phyloP scores from a whole-genome alignment of 2,113 vertebrate genomes.

The Epinephelus lanceolatus region DNA sequence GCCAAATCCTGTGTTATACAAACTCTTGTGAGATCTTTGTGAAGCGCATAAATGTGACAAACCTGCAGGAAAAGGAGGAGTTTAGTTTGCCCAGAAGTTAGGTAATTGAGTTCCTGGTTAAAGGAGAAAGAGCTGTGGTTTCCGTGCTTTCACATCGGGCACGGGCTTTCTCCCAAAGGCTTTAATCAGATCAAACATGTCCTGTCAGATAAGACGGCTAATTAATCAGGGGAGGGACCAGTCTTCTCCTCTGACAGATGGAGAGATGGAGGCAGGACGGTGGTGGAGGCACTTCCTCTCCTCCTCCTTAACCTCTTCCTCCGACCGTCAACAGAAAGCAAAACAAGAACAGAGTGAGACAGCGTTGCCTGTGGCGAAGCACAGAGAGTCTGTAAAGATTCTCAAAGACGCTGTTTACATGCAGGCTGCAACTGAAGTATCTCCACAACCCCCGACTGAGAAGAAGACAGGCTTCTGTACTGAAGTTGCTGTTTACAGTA shows the following conservation, averaged over 20 bases:
- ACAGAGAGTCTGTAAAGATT: slow-evolving; percentile 45
- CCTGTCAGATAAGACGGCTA: slow-evolving; percentile 79
- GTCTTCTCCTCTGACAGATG: slow-evolving; percentile 66
- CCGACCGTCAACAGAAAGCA: slow-evolving; percentile 52
- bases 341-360: slow-evolving; percentile 49
- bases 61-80: slow-evolving; percentile 47
- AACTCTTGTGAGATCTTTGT: slow-evolving; percentile 42
- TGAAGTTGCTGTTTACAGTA: slow-evolving; percentile 48
- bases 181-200: slow-evolving; percentile 81
- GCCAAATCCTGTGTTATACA: slow-evolving; percentile 64
- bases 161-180: slow-evolving; percentile 62
- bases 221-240: slow-evolving; percentile 76
- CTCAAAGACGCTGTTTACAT: slow-evolving; percentile 48
- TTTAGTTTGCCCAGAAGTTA: slow-evolving; percentile 34
- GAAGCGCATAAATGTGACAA: slow-evolving; percentile 39
- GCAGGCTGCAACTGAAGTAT: slow-evolving; percentile 48
- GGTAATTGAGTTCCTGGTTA: slow-evolving; percentile 71
- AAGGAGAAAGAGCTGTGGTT: slow-evolving; percentile 51
- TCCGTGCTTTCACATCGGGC: slow-evolving; percentile 38
- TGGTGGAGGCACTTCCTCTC: slow-evolving; percentile 68
- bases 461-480: slow-evolving; percentile 35
- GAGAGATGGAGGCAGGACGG: slow-evolving; percentile 60
- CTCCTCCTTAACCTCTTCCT: slow-evolving; percentile 65
- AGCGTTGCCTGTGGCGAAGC: slow-evolving; percentile 41
- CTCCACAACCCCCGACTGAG: slow-evolving; percentile 45